A percentile compares a stretch with the other conserved stretches of the same genome.
Evolutionary conservation across 2,797 vertebrate species (phyloP).

Genomic region (Amblyopsis hoosieri): DNA sequence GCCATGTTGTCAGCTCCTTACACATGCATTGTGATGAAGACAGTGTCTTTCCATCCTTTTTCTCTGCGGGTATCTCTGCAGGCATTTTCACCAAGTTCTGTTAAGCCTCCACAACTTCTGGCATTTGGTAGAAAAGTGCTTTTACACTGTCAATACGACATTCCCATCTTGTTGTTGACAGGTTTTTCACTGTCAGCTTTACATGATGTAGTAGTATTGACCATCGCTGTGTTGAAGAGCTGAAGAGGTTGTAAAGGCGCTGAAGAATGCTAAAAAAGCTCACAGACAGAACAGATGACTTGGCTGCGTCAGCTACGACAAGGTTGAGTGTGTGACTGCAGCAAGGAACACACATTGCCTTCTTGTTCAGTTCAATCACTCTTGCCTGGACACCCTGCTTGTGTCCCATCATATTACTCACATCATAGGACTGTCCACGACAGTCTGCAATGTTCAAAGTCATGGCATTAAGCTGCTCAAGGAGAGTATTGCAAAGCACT

Average conservation of each 20-base stretch:
- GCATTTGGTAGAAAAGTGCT: not conserved
- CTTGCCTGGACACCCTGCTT: conserved; percentile 33
- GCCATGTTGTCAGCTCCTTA: not conserved
- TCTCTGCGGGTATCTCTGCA: not conserved
- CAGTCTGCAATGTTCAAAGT: conserved; percentile 10
- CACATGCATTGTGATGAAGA: not conserved
- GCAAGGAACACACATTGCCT: conserved; percentile 24
- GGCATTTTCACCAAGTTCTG: not conserved
- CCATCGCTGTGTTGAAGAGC: conserved; percentile 39
- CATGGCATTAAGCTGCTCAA: not conserved
- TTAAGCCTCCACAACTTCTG: not conserved
- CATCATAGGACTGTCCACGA: conserved; percentile 31
- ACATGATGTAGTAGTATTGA: conserved; percentile 33
- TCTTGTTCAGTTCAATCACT: conserved; percentile 31
- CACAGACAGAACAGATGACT: conserved; percentile 19
- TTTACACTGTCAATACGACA: conserved; percentile 33
- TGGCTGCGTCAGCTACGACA: conserved; percentile 37
- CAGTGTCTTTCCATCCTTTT: too few species aligned
- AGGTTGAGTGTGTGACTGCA: conserved; percentile 36
- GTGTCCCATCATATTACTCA: conserved; percentile 36
- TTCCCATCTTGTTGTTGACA: conserved; percentile 33
- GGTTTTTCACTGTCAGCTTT: conserved; percentile 31
- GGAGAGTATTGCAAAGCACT: not conserved
- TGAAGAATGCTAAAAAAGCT: conserved; percentile 30
- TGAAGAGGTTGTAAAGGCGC: conserved; percentile 35